Base-by-base conservation (phyloP, 2,113 vertebrate species). In the Eurystomus gularis region DNA sequence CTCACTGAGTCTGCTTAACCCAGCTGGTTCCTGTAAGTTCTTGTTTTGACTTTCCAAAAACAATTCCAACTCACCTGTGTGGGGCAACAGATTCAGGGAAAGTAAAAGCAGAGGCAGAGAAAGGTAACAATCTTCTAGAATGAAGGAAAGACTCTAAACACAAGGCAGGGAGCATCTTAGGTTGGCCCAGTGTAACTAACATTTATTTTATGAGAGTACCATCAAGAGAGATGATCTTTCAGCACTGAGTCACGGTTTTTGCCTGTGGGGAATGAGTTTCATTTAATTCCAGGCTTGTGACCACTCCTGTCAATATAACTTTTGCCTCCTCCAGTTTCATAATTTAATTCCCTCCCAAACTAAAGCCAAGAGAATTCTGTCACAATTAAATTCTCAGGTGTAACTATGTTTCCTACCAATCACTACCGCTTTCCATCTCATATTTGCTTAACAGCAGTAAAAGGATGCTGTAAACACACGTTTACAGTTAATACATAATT, bases 211-310 rank as follows among this genome's bases (percentile, higher is more conserved):
- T 87, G 82, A 76, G 70, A 71, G 33, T 14, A 79, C 55, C 61
- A 84, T 90, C 52, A 89, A 92, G 64, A 86, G 69, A 79, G 13
- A 82, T 40, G 61, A 85, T 91, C 70, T 95, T 94, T 71, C 90
- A 76, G 40, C 61, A 86, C 37, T 6, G 46, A 92, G 31, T 55
- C 49, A 65, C 57, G 26, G 57, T 37, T 95, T 92, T 85, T 79
- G 94, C 92, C 85, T 86, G 68, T 95, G 75, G 88, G 48, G 11
- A 92, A 12, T 0, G 10, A 90, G 64, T 78, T 94, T 86, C 35
- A 91, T 86, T 83, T 72, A 55, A 92, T 94, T 94, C 60, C 76
- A 91, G 86, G 65, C 86, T 92, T 86, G 64, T 86, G 91, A 96
- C 66, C 52, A 86, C 49, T 76, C 26, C 73, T 84, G 78, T 89